Evolutionary conservation across 2,888 invertebrate genomes (phyloP).

Genomic region (Latrodectus hesperus): DNA sequence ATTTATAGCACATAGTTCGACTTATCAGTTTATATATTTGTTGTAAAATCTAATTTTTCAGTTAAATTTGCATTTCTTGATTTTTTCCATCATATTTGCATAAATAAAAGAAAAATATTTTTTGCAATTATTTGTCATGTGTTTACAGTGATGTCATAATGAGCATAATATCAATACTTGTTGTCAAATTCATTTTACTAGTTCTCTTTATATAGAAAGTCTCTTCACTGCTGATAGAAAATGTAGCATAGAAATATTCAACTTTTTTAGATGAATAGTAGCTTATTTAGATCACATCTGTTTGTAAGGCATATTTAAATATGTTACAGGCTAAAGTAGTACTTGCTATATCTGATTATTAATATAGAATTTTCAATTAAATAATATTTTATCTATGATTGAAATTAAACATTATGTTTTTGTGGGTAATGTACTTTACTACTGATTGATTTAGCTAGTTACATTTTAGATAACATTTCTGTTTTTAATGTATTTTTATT

Average conservation of each 20-base stretch:
- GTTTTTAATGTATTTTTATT: background rate
- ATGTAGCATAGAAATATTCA: constrained; percentile 6
- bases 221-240: background rate
- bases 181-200: background rate
- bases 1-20: no score
- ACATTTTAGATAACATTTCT: background rate
- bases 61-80: background rate
- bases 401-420: background rate
- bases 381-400: background rate
- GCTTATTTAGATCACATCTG: constrained; percentile 6
- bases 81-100: background rate
- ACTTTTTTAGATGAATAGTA: constrained; percentile 22
- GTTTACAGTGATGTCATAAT: background rate
- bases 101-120: background rate
- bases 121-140: background rate
- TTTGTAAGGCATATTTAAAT: background rate
- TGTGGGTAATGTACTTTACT: background rate
- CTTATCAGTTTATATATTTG: no score
- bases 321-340: background rate
- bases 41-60: no score
- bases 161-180: background rate
- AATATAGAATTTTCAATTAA: background rate
- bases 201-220: background rate
- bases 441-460: background rate
- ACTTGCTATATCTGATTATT: background rate